Conservation (phyloP, 2,888 invertebrate genomes). For the Rutpela maculata region DNA sequence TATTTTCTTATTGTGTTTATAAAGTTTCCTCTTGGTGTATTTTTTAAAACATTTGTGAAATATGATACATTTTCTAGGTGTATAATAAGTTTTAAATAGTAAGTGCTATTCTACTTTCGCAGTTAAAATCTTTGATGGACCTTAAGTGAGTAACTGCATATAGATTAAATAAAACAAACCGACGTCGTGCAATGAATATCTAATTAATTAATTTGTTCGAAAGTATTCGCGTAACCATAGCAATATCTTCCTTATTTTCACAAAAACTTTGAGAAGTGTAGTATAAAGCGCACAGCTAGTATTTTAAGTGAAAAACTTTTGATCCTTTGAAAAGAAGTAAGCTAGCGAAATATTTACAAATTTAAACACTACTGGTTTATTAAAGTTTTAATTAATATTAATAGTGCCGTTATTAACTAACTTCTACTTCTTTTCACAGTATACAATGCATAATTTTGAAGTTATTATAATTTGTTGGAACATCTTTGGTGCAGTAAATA, state of each 20-base stretch:
- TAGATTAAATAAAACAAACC: constrained; percentile 29
- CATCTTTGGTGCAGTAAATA: not conserved
- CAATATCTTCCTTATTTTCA: constrained; percentile 20
- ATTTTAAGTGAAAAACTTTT: constrained; percentile 52
- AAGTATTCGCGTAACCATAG: constrained; percentile 12
- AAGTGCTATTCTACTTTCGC: not conserved
- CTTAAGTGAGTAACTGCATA: not conserved
- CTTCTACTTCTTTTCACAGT: constrained; percentile 6
- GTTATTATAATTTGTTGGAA: not conserved
- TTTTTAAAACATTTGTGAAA: too few relatives aligned
- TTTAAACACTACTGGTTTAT: constrained; percentile 32
- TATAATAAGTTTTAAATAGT: not conserved
- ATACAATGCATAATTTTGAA: not conserved
- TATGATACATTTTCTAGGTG: not conserved
- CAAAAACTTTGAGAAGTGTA: constrained; percentile 28
- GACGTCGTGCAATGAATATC: constrained; percentile 16
- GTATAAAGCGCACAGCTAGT: constrained; percentile 8
- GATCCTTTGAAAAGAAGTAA: constrained; percentile 50
- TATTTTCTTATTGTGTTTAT: too few relatives aligned
- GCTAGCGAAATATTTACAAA: constrained; percentile 47
- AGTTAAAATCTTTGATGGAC: not conserved
- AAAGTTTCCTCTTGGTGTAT: too few relatives aligned
- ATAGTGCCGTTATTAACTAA: constrained; percentile 9
- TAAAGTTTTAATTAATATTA: constrained; percentile 45
- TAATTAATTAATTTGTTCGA: constrained; percentile 29